Base-by-base conservation (phyloP, 2,888 invertebrate species). In the Omphaloscelis lunosa region DNA sequence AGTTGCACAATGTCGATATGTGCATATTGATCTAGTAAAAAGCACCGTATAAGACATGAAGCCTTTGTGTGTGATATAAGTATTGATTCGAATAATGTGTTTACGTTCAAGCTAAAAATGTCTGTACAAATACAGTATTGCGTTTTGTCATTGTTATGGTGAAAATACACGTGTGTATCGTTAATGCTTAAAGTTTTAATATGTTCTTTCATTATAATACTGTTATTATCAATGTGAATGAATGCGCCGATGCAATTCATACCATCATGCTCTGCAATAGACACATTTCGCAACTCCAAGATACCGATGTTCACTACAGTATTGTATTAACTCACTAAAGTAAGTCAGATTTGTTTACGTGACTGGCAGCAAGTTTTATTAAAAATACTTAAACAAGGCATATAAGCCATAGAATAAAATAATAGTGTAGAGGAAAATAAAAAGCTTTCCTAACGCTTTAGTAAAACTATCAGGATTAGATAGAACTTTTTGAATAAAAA, bases 1-100 rank as follows among this genome's bases (percentile, higher is more conserved):
- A 90, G 89, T 92, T 92, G 93, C 95, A 96, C 95, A 93, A 89
- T 92, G 90, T 93, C 93, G 91, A 93, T 92, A 93, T 92, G 94
- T 95, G 95, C 95, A 92, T 93, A 92, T 90, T 93, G 91, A 89
- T 93, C 89, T 94, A 94, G 93, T 91, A 89, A 91, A 89, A 90
- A 92, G 95, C 95, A 95, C 94, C 91, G 87, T 92, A 89, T 90
- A 89, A 87, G 91, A 92, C 88, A 89, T 93, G 91, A 92, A 90
- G 92, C 93, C 92, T 93, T 88, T 93, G 87, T 91, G 90, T 94
- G 92, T 93, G 89, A 93, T 89, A 92, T 91, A 77, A 90, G 75
- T 86, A 73, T 79, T 85, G 87, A 88, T 86, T 82, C 85, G 73
- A 77, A 87, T 76, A 77, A 85, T 89, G 78, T 88, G 79, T 85